phyloP scores from a whole-genome alignment of 53 echinoderm and acorn worm genomes.

The Astropecten irregularis region DNA sequence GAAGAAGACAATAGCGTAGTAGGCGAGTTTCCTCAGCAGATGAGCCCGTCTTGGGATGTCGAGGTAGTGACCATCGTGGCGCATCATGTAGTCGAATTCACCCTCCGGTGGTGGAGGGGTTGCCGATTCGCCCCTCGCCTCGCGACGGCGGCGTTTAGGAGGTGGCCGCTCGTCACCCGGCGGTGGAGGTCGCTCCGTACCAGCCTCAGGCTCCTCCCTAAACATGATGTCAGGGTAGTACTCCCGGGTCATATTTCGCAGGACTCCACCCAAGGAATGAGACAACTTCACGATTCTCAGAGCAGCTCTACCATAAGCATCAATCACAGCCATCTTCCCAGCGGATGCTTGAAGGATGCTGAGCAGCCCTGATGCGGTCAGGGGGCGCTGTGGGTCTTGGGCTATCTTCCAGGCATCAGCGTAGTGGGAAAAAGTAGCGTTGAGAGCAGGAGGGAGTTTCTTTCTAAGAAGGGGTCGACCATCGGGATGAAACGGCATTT shows the following conservation, averaged over 20 bases:
- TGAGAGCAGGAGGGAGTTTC: neutral
- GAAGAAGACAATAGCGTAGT: conserved; percentile 3
- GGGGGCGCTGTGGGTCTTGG: neutral
- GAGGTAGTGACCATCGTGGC: too few species aligned
- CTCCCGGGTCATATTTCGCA: neutral
- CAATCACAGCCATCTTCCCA: neutral
- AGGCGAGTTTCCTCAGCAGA: neutral
- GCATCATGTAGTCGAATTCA: too few species aligned
- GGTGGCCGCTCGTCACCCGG: too few species aligned
- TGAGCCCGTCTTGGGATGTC: too few species aligned
- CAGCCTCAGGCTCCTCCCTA: too few species aligned
- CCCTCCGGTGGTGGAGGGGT: too few species aligned
- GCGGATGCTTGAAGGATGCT: neutral
- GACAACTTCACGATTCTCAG: neutral
- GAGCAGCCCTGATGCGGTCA: neutral
- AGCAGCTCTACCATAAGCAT: neutral
- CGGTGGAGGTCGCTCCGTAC: too few species aligned
- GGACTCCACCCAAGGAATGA: neutral
- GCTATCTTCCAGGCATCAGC: neutral
- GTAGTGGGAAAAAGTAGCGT: neutral
- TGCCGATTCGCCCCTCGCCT: too few species aligned
- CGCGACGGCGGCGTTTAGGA: too few species aligned
- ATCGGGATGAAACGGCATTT: neutral
- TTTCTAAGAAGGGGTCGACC: neutral
- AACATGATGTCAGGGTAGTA: too few species aligned